Evolutionary conservation across 2,113 vertebrate species (phyloP).

Genomic region (Thomomys bottae): DNA sequence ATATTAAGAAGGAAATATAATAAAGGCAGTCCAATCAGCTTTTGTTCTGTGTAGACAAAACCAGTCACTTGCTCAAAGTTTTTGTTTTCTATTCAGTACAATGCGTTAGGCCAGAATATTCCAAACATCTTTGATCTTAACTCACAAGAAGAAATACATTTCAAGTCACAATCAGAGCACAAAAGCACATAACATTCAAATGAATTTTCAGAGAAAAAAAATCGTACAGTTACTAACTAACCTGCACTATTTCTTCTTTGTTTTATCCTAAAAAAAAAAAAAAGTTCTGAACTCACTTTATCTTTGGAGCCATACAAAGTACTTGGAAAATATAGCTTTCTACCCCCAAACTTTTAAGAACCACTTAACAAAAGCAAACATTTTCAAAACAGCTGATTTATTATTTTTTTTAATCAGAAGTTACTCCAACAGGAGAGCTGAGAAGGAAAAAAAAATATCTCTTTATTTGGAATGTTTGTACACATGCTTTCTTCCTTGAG

Average conservation of each 20-base stretch:
- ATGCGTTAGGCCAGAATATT: not conserved
- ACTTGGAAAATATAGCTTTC: slow-evolving; percentile 17
- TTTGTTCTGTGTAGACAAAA: slow-evolving; percentile 20
- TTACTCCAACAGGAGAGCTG: slow-evolving; percentile 10
- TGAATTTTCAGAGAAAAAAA: slow-evolving; percentile 22
- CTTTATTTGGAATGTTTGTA: not conserved
- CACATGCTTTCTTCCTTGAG: not conserved
- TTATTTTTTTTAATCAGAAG: slow-evolving; percentile 10
- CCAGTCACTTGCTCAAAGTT: not conserved
- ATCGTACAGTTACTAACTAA: not conserved
- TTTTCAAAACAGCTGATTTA: too few relatives aligned
- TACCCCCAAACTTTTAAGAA: not conserved
- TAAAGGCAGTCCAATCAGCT: not conserved
- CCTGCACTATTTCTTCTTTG: not conserved
- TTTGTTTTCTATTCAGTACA: slow-evolving; percentile 19
- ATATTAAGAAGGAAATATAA: not conserved
- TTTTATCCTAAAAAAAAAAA: slow-evolving; percentile 15
- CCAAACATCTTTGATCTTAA: slow-evolving; percentile 33
- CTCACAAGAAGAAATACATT: not conserved
- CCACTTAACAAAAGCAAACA: not conserved
- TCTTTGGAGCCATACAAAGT: not conserved
- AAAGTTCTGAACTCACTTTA: not conserved
- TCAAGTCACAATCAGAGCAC: not conserved
- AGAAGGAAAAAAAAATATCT: not conserved
- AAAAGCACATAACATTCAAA: not conserved